Conservation (phyloP, 2,888 invertebrate genomes). For the Ochlodes sylvanus region DNA sequence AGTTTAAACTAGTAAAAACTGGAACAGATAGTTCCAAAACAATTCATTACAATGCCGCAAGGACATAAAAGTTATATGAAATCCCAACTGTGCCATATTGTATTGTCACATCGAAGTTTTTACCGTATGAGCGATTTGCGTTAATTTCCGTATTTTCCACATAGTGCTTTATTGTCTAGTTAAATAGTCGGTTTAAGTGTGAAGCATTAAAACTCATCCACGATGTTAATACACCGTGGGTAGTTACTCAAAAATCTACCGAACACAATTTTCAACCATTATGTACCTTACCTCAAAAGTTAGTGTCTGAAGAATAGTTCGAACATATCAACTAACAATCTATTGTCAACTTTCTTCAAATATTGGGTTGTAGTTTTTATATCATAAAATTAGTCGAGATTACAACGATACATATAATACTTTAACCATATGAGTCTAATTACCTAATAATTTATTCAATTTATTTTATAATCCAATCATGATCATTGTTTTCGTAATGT, state of each 20-base stretch:
- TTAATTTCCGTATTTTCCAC: no score
- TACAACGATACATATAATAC: background rate
- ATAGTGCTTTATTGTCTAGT: background rate
- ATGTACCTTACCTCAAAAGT: background rate
- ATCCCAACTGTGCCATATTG: no score
- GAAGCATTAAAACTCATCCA: background rate
- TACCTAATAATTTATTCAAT: background rate
- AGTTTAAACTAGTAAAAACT: background rate
- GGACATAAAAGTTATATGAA: no score
- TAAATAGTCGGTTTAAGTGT: background rate
- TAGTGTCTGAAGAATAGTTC: background rate
- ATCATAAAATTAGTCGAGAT: background rate
- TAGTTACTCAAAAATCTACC: background rate
- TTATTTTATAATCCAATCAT: conserved; percentile 1
- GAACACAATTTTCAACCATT: background rate
- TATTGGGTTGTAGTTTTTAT: background rate
- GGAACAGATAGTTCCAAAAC: background rate
- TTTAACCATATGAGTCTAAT: background rate
- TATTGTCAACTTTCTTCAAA: background rate
- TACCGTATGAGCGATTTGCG: no score
- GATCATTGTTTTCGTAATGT: background rate
- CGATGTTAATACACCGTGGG: no score
- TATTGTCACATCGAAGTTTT: no score
- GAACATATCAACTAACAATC: background rate
- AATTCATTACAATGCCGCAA: no score